Evolutionary conservation across 1,140 invertebrate genomes (phyloP).

Genomic region (Lepidurus arcticus): DNA sequence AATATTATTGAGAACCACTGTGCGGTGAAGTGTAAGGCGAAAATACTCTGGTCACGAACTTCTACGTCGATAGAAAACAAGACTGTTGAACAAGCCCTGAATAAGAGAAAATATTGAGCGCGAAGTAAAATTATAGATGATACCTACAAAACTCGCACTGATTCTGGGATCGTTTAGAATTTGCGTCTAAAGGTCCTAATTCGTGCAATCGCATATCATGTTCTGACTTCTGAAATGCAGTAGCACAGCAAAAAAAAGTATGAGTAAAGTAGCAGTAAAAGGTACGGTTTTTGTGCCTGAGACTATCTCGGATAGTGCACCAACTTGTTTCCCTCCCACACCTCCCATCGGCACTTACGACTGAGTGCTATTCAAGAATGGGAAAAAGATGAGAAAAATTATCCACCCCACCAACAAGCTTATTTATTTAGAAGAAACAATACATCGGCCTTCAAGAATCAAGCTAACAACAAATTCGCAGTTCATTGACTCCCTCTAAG

Average conservation of each 20-base stretch:
- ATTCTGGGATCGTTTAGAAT: too few species aligned
- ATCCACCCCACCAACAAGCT: not conserved
- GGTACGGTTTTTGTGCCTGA: not conserved
- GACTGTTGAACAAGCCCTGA: too few species aligned
- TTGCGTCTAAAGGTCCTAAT: too few species aligned
- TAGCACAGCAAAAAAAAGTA: not conserved
- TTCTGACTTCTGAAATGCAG: not conserved
- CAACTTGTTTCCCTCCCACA: not conserved
- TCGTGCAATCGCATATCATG: too few species aligned
- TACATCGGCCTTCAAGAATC: not conserved
- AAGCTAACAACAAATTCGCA: not conserved
- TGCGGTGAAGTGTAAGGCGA: not conserved
- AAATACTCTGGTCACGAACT: not conserved
- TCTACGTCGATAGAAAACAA: not conserved
- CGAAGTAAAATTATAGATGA: too few species aligned
- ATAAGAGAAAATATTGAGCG: too few species aligned
- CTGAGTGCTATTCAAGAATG: not conserved
- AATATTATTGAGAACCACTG: conserved; percentile 14
- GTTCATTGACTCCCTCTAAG: not conserved
- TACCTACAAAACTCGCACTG: too few species aligned
- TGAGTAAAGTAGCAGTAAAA: not conserved
- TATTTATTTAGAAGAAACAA: not conserved
- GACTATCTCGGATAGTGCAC: not conserved
- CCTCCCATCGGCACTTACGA: not conserved
- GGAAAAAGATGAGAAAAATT: not conserved